These are phyloP conservation scores for Zalophus californianus DNA, from an alignment of 2,797 vertebrate genomes.

Conservation along the genomic window DNA sequence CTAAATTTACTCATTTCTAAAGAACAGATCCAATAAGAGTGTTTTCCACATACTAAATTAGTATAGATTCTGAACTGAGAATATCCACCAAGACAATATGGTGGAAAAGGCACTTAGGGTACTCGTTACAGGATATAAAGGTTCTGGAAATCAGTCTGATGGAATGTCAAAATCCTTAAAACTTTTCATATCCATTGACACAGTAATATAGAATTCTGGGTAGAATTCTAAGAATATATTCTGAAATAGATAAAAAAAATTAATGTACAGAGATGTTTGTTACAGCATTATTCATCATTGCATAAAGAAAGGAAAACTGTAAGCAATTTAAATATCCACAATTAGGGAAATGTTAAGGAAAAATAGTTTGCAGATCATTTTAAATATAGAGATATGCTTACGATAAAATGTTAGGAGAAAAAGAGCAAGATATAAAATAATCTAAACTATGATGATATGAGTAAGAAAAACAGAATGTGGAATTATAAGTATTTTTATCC, in stretches of 20 bases:
- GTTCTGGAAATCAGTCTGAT: not conserved
- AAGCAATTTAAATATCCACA: constrained; percentile 46
- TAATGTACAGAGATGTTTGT: constrained; percentile 37
- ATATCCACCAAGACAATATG: no score
- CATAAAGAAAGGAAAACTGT: constrained; percentile 45
- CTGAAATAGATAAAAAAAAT: constrained; percentile 37
- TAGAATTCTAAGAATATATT: constrained; percentile 61
- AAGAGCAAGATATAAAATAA: not conserved
- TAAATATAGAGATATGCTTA: constrained; percentile 50
- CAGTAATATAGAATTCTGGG: constrained; percentile 5
- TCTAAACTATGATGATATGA: not conserved
- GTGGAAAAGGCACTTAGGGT: not conserved
- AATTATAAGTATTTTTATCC: constrained; percentile 40
- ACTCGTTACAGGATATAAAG: not conserved
- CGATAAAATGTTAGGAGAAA: constrained; percentile 4
- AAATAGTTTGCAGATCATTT: constrained; percentile 8
- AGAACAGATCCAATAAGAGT: not conserved
- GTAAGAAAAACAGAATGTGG: not conserved
- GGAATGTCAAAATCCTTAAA: not conserved
- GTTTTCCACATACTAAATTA: not conserved
- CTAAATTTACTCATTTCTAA: constrained; percentile 10
- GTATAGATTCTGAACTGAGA: constrained; percentile 21
- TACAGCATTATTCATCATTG: constrained; percentile 36
- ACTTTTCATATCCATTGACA: constrained; percentile 1
- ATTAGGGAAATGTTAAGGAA: constrained; percentile 4